Evolutionary conservation across 2,113 vertebrate species (phyloP).

Genomic region (Ceyx cyanopectus): DNA sequence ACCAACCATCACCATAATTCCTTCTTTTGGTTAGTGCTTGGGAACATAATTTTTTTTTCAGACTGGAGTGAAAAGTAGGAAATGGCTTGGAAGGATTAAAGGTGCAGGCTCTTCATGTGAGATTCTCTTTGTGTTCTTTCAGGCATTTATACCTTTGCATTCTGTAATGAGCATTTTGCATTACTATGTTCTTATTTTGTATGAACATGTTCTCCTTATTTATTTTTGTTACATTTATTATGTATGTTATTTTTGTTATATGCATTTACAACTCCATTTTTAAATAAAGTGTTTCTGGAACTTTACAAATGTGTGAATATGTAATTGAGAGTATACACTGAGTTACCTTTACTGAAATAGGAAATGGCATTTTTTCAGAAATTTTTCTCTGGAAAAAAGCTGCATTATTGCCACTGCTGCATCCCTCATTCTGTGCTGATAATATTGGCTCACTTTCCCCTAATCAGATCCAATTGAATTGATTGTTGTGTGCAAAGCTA

Average conservation of each 20-base stretch:
- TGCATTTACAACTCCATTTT: constrained; percentile 91
- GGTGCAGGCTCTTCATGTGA: constrained; percentile 79
- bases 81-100: constrained; percentile 73
- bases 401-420: background rate
- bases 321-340: background rate
- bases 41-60: constrained; percentile 61
- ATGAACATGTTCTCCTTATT: constrained; percentile 91
- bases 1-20: constrained; percentile 65
- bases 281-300: constrained; percentile 94
- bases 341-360: background rate
- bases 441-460: fast-evolving
- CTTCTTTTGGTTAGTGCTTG: constrained; percentile 69
- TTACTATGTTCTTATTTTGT: constrained; percentile 88
- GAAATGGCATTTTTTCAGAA: background rate
- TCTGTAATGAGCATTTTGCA: constrained; percentile 84
- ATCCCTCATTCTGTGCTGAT: background rate
- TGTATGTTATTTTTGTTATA: constrained; percentile 91
- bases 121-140: constrained; percentile 78
- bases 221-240: constrained; percentile 92
- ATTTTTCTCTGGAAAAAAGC: background rate
- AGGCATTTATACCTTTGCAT: constrained; percentile 81
- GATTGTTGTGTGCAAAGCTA: background rate
- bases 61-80: constrained; percentile 53
- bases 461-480: background rate
- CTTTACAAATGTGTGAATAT: constrained; percentile 66